Percentiles rank a stretch among this genome's conserved stretches.
Evolutionary conservation across 1,140 invertebrate genomes (phyloP).

Genomic region (Dysdera silvatica): DNA sequence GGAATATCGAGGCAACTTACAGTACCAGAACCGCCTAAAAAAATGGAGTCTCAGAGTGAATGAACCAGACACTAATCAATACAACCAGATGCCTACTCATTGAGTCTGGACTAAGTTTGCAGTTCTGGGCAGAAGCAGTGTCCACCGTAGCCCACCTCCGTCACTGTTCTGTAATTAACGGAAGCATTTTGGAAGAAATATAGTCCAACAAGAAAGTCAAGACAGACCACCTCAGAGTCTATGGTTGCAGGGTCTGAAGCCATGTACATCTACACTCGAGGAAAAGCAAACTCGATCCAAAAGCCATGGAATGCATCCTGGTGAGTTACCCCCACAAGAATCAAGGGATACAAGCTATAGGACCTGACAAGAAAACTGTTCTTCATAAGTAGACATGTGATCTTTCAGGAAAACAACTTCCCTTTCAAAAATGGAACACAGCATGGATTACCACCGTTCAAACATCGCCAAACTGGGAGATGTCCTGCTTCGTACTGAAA

Average conservation of each 20-base stretch:
- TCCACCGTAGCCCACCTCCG: constrained; percentile 42
- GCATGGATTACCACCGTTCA: no score
- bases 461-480: no score
- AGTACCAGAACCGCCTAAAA: constrained; percentile 45
- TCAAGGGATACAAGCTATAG: constrained; percentile 5
- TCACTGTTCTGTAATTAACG: background rate
- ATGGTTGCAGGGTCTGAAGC: background rate
- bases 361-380: no score
- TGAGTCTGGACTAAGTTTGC: constrained; percentile 39
- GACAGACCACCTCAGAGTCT: background rate
- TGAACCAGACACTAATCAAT: constrained; percentile 44
- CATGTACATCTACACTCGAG: background rate
- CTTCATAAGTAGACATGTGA: no score
- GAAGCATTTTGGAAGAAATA: background rate
- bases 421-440: no score
- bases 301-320: background rate
- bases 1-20: constrained; percentile 48
- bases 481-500: no score
- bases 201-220: background rate
- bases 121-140: constrained; percentile 47
- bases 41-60: constrained; percentile 49
- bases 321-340: background rate
- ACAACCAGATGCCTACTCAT: constrained; percentile 41
- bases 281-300: background rate
- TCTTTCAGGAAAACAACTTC: no score